Percentiles rank a stretch among this genome's conserved stretches.
These are phyloP conservation scores for Archaeoteleia sp. DNA, from an alignment of 2,888 invertebrate genomes.

Conservation along the genomic window DNA sequence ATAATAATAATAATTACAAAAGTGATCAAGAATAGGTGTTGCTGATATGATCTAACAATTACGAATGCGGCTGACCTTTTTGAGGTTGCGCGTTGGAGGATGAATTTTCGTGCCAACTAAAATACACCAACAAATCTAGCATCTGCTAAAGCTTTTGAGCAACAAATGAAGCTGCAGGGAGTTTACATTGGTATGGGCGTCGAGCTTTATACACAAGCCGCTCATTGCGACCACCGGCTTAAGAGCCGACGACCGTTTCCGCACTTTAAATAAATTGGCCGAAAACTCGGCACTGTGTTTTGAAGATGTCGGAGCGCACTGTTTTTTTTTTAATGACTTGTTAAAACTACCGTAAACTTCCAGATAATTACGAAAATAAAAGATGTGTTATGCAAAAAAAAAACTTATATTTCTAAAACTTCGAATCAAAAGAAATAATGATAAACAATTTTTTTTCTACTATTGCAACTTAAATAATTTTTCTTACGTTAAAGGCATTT, in stretches of 20 bases:
- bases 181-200: constrained; percentile 10
- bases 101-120: constrained; percentile 8
- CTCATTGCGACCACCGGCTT: constrained; percentile 28
- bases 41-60: not conserved
- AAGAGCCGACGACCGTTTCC: constrained; percentile 27
- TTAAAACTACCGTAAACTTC: constrained; percentile 16
- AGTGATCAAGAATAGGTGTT: too few species aligned
- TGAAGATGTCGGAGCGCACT: constrained; percentile 2
- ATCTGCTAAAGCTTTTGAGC: constrained; percentile 8
- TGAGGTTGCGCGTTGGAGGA: constrained; percentile 4
- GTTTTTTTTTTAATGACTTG: constrained; percentile 35
- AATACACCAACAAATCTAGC: constrained; percentile 13
- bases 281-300: constrained; percentile 18
- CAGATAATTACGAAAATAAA: too few species aligned
- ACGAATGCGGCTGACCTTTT: constrained; percentile 3
- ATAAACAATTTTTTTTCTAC: too few species aligned
- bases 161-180: constrained; percentile 24
- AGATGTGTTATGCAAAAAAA: not conserved
- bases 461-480: too few species aligned
- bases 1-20: too few species aligned
- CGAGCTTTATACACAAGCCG: constrained; percentile 25
- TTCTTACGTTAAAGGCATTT: too few species aligned
- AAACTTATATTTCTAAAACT: too few species aligned
- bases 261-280: constrained; percentile 46
- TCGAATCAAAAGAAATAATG: too few species aligned